Conservation (phyloP, 2,888 invertebrate species). For the Spialia ferax region DNA sequence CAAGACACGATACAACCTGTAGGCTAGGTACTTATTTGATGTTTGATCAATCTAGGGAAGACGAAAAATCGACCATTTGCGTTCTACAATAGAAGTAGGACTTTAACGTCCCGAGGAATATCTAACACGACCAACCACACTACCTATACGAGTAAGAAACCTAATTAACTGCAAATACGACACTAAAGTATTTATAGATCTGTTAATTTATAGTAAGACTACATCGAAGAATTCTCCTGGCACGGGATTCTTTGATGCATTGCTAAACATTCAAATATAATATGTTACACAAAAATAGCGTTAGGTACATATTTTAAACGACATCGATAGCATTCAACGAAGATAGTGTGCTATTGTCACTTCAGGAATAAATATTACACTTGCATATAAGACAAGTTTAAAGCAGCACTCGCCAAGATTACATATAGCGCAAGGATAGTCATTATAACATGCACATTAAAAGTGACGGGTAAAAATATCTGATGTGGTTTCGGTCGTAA, state of each 20-base stretch:
- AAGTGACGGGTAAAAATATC: constrained; percentile 39
- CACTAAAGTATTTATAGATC: constrained; percentile 20
- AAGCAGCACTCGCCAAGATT: constrained; percentile 59
- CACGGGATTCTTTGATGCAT: constrained; percentile 50
- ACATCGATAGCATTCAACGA: constrained; percentile 66
- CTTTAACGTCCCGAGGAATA: constrained; percentile 23
- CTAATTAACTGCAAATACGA: constrained; percentile 7
- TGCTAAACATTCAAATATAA: constrained; percentile 46
- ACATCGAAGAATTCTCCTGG: constrained; percentile 45
- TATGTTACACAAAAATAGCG: constrained; percentile 52
- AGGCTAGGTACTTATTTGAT: background rate
- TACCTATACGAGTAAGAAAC: constrained; percentile 17
- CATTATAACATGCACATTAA: constrained; percentile 51
- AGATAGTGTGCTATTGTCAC: constrained; percentile 54
- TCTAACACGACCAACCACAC: constrained; percentile 26
- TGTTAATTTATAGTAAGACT: constrained; percentile 13
- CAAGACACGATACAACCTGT: background rate
- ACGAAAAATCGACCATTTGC: constrained; percentile 21
- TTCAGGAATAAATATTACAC: constrained; percentile 40
- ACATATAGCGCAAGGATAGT: constrained; percentile 41
- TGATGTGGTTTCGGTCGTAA: constrained; percentile 33
- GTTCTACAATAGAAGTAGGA: constrained; percentile 11
- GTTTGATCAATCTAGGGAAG: constrained; percentile 1
- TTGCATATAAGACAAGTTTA: constrained; percentile 45
- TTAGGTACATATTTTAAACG: constrained; percentile 49